Evolutionary conservation across 2,797 vertebrate genomes (phyloP).

Genomic region (Enteromius treurensis): DNA sequence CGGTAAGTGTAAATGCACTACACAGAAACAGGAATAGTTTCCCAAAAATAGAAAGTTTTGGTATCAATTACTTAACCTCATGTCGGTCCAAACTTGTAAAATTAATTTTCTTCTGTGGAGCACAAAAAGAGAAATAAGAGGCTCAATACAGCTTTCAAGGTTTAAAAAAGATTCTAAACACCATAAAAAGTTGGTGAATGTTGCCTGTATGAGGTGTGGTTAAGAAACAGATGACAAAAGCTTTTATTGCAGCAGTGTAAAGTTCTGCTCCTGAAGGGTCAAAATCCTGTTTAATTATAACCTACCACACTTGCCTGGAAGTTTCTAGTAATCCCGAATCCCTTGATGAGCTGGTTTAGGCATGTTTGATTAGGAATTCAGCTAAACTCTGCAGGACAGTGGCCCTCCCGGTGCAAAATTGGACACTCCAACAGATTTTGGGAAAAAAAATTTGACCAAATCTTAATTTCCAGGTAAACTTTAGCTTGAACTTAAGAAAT

Average conservation of each 20-base stretch:
- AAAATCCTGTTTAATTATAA: background rate
- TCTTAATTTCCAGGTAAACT: background rate
- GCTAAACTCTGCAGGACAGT: background rate
- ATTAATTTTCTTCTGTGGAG: background rate
- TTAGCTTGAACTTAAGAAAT: background rate
- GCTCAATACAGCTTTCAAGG: background rate
- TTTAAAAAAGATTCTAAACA: background rate
- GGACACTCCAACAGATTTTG: background rate
- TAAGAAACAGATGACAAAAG: background rate
- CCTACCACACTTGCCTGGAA: background rate
- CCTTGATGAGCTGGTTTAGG: background rate
- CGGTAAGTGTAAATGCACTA: conserved; percentile 78
- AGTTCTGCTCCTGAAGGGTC: background rate
- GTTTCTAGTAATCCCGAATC: background rate
- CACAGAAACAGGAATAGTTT: background rate
- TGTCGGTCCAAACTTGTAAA: background rate
- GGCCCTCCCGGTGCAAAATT: background rate
- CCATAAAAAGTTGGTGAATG: background rate
- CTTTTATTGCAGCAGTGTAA: background rate
- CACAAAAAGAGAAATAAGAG: background rate
- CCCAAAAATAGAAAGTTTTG: background rate
- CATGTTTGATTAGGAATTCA: background rate
- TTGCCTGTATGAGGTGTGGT: background rate
- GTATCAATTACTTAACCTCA: background rate
- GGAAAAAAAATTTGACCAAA: background rate